Evolutionary conservation across 2,888 invertebrate genomes (phyloP).

Genomic region (Xanthorhoe designata): DNA sequence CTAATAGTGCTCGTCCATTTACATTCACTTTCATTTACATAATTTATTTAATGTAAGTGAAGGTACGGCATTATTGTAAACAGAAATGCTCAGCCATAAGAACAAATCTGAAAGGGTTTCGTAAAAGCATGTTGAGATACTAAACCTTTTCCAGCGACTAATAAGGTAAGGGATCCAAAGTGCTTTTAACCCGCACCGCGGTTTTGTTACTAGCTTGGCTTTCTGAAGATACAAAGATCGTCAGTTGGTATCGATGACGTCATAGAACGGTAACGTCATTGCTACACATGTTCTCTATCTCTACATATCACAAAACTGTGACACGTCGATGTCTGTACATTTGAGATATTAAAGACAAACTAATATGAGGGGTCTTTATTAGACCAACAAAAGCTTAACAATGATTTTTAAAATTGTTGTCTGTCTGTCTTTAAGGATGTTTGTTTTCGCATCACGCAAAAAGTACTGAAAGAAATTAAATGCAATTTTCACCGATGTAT

Average conservation of each 20-base stretch:
- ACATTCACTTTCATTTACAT: neutral
- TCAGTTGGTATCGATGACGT: neutral
- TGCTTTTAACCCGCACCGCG: constrained; percentile 39
- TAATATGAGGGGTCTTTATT: no score
- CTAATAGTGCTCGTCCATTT: neutral
- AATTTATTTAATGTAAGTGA: constrained; percentile 24
- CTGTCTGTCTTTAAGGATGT: no score
- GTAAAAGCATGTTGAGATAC: constrained; percentile 45
- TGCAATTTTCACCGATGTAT: no score
- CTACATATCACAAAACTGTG: no score
- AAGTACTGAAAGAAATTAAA: no score
- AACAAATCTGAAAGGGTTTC: constrained; percentile 45
- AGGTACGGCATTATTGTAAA: constrained; percentile 34
- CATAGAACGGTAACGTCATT: neutral
- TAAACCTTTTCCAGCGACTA: constrained; percentile 45
- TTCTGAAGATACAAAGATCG: neutral
- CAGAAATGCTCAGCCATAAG: constrained; percentile 42
- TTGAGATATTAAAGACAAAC: no score
- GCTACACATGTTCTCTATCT: no score
- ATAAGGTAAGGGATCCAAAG: constrained; percentile 43
- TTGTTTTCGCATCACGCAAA: no score
- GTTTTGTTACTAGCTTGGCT: constrained; percentile 8
- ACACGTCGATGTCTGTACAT: no score
- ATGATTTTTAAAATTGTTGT: no score
- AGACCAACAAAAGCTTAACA: no score